A percentile compares a stretch with the other conserved stretches of the same genome.
phyloP scores from a whole-genome alignment of 2,888 invertebrate genomes.

The Abrostola triplasia region DNA sequence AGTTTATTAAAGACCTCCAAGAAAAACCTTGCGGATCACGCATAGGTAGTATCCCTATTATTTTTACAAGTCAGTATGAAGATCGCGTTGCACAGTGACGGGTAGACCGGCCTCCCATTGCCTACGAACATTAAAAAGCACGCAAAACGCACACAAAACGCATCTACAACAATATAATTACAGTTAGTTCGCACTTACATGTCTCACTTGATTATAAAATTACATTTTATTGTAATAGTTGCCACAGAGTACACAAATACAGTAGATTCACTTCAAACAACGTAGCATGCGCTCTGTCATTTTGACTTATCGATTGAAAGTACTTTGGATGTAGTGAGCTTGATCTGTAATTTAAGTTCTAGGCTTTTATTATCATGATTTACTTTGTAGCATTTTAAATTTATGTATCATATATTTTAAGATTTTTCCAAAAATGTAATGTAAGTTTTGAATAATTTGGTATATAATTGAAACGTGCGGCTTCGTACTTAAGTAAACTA shows the following conservation, averaged over 20 bases:
- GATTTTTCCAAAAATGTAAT: too few relatives aligned
- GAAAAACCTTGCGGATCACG: slow-evolving; percentile 11
- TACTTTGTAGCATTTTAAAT: too few relatives aligned
- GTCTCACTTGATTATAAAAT: slow-evolving; percentile 53
- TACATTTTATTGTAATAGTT: slow-evolving; percentile 50
- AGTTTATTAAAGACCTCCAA: not conserved
- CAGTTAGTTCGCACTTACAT: slow-evolving; percentile 48
- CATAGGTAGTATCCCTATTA: not conserved
- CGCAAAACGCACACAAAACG: slow-evolving; percentile 38
- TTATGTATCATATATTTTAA: too few relatives aligned
- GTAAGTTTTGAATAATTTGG: too few relatives aligned
- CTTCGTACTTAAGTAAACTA: too few relatives aligned
- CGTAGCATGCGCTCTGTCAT: too few relatives aligned
- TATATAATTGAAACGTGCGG: too few relatives aligned
- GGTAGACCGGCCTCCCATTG: slow-evolving; percentile 10
- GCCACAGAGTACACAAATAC: slow-evolving; percentile 1
- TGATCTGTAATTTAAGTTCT: too few relatives aligned
- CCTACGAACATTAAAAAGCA: slow-evolving; percentile 22
- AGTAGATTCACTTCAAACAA: slow-evolving; percentile 14
- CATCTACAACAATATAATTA: slow-evolving; percentile 44
- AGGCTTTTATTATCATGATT: too few relatives aligned
- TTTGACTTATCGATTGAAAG: too few relatives aligned
- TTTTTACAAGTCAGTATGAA: slow-evolving; percentile 17
- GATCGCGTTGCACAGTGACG: slow-evolving; percentile 39
- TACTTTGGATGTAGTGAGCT: too few relatives aligned